Percentiles rank a stretch among this genome's conserved stretches.
phyloP scores from a whole-genome alignment of 2,113 vertebrate genomes.

The Psittacula cyanocephala region DNA sequence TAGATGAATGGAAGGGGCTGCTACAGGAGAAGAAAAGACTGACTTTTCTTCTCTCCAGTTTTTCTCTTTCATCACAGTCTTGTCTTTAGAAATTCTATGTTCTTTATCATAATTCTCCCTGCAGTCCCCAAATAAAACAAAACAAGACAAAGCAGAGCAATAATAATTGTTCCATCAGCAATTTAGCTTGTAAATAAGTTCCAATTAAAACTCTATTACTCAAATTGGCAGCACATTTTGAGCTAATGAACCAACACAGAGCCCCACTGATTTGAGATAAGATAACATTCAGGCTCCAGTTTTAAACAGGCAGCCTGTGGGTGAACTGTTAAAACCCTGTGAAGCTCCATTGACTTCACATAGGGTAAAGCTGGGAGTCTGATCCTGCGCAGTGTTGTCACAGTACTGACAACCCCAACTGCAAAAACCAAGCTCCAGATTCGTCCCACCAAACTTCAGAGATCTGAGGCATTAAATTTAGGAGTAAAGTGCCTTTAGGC shows the following conservation, averaged over 20 bases:
- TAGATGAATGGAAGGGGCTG: background rate
- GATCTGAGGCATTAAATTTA: background rate
- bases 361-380: background rate
- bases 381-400: background rate
- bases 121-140: background rate
- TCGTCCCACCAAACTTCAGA: background rate
- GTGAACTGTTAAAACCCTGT: slow-evolving; percentile 45
- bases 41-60: background rate
- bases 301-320: slow-evolving; percentile 41
- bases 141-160: background rate
- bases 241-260: slow-evolving; percentile 50
- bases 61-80: background rate
- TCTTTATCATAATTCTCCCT: background rate
- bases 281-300: slow-evolving; percentile 5
- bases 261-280: slow-evolving; percentile 31
- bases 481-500: background rate
- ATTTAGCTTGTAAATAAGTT: slow-evolving; percentile 55
- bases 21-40: background rate
- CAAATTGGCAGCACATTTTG: slow-evolving; percentile 37
- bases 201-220: slow-evolving; percentile 23
- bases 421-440: background rate
- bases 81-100: background rate
- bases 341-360: slow-evolving; percentile 21
- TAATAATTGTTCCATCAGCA: background rate
- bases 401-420: background rate